Conservation (phyloP, 2,888 invertebrate genomes). For the Hydriomena furcata region DNA sequence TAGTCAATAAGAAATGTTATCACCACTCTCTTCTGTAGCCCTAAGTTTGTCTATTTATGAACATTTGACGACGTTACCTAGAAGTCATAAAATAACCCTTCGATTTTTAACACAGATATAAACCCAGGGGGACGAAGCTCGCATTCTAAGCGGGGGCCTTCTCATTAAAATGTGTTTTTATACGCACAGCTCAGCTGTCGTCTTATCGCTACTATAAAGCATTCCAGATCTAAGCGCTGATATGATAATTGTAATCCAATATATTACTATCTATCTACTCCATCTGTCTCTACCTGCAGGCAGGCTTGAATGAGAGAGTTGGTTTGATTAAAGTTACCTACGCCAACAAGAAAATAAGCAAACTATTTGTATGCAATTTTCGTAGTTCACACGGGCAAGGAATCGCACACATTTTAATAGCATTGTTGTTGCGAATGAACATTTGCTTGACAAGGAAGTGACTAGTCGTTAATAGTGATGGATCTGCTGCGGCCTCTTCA, state of each 20-base stretch:
- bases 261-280: conserved; percentile 56
- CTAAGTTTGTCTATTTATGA: conserved; percentile 28
- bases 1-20: conserved; percentile 11
- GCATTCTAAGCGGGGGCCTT: conserved; percentile 59
- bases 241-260: conserved; percentile 78
- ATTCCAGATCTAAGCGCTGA: conserved; percentile 64
- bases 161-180: conserved; percentile 76
- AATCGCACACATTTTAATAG: conserved; percentile 46
- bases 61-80: conserved; percentile 35
- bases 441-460: conserved; percentile 54
- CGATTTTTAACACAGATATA: conserved; percentile 59
- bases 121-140: conserved; percentile 54
- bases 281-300: conserved; percentile 54
- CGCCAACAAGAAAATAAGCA: conserved; percentile 17
- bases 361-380: conserved; percentile 39
- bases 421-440: conserved; percentile 51
- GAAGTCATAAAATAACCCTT: conserved; percentile 51
- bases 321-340: conserved; percentile 15
- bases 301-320: conserved; percentile 25
- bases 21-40: conserved; percentile 18
- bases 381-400: conserved; percentile 45
- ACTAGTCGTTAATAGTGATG: conserved; percentile 61
- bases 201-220: conserved; percentile 69
- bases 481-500: conserved; percentile 52
- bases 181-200: conserved; percentile 66